Base-by-base conservation (phyloP, 37 sponge, comb jelly and placozoan genomes). In the Dysidea cf. avara region DNA sequence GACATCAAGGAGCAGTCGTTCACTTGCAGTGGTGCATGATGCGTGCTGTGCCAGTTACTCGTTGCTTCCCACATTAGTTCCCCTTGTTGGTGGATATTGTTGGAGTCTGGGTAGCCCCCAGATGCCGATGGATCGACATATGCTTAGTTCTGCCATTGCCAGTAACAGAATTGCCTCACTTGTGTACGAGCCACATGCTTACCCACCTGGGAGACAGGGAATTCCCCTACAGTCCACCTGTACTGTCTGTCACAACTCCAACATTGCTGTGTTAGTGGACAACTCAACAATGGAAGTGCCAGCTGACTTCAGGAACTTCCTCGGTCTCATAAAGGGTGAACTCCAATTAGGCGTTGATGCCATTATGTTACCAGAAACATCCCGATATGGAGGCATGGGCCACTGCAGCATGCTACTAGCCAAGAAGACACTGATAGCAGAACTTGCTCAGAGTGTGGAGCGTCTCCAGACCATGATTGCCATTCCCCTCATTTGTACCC, bases 1-100 rank as follows among this genome's bases (percentile, higher is more conserved):
- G 18, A 48, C 65, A 17, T 28, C 65, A 26, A 64, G 37, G 5
- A 16, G 36, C 31, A 37, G 58, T 24, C 32, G 48, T 29, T 56
- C 78, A 20, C 78, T 66, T 2, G 68, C 56, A 3, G 59, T 78
- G 7, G 22, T 78, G 14, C 78, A 78, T 47, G 78, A 78, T 56
- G 38, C 78, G 11, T 67, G 68, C 34, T 78, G 78, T 32, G 34
- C 28, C 18, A 43, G 46, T 43, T 43, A 9, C 9, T 43, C 46
- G 9, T 9, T 43, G 9, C 9, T 43, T 5, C 46, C 46, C 46
- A 43, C 46, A 9, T 43, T 43, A 9, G 46, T 43, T 9, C 46
- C 46, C 5, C 48, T 78, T 2, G 24, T 48, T 17, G 67, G 68
- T 25, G 56, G 68, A 43, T 67, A 66, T 48, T 57, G 67, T 55